Base-by-base conservation (phyloP, 2,888 invertebrate species). In the Drosophila suboccidentalis region DNA sequence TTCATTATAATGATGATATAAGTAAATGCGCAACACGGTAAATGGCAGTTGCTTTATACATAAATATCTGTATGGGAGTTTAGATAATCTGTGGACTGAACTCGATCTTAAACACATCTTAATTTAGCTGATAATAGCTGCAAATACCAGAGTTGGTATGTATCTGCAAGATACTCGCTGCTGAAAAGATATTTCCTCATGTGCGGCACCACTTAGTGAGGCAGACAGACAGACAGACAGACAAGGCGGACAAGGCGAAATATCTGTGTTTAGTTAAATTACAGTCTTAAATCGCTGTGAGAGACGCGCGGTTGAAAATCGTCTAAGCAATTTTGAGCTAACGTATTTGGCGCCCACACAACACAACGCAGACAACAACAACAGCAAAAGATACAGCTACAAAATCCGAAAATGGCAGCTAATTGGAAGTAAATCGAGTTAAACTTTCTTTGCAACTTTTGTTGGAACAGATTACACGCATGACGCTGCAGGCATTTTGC, bases 341-440 rank as follows among this genome's bases (percentile, higher is more conserved):
- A 71, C 71, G 63, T 71, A 75, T 78, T 83, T 79, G 85, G 83
- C 84, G 84, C 84, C 84, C 89, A 86, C 83, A 83, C 80, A 80
- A 77, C 69, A 59, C 49, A 50, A 49, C 13, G 36, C 32, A 49
- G 2, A 6, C 49, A 47, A 26, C 26, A 29, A 8, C 49, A 47
- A 26, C 26, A 15, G 17, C 9, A 17, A 43, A 55, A 39, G 39
- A 59, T 49, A 39, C 47, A 39, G 39, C 38, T 49, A 59, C 39
- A 19, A 51, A 34, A 73, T 58, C 77, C 70, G 57, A 79, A 83
- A 83, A 78, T 83, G 84, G 89, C 89, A 89, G 83, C 73, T 88
- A 84, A 84, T 84, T 84, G 89, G 84, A 80, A 80, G 69, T 86
- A 75, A 86, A 82, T 78, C 83, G 80, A 88, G 87, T 77, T 88